These are phyloP conservation scores for Dryoscopus gambensis DNA, from an alignment of 2,113 vertebrate species.

Conservation along the genomic window DNA sequence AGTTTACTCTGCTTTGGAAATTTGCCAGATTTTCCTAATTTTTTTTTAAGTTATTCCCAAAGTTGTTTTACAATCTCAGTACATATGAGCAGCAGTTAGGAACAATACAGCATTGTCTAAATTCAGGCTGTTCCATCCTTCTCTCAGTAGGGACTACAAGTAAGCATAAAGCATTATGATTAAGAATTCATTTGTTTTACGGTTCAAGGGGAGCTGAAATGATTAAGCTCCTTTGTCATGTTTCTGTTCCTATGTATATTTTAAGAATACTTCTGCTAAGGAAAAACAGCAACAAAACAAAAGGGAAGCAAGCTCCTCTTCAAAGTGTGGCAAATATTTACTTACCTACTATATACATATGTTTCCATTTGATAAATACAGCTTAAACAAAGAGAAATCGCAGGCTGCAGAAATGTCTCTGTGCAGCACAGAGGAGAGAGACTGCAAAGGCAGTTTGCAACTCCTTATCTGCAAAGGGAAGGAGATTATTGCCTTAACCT, in stretches of 20 bases:
- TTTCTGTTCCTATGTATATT: not conserved
- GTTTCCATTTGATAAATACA: conserved; percentile 56
- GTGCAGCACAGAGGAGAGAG: not conserved
- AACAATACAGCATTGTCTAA: not conserved
- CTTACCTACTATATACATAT: conserved; percentile 18
- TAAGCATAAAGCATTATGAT: not conserved
- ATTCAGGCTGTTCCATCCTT: not conserved
- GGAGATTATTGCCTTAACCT: conserved; percentile 54
- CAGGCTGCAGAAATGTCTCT: not conserved
- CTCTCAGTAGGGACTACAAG: not conserved
- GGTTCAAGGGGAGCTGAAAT: conserved; percentile 3
- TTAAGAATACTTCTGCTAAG: not conserved
- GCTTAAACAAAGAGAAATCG: not conserved
- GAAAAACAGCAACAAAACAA: not conserved
- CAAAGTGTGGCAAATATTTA: not conserved
- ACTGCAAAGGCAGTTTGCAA: conserved; percentile 40
- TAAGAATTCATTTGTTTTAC: not conserved
- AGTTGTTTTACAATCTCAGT: not conserved
- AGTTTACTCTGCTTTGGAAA: not conserved
- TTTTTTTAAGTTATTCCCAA: not conserved
- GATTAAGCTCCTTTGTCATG: conserved; percentile 27
- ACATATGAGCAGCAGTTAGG: not conserved
- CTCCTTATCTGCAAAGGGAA: conserved; percentile 58
- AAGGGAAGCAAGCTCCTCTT: not conserved
- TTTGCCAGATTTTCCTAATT: not conserved